phyloP scores from a whole-genome alignment of 1,140 invertebrate genomes.

The Macrobrachium rosenbergii region DNA sequence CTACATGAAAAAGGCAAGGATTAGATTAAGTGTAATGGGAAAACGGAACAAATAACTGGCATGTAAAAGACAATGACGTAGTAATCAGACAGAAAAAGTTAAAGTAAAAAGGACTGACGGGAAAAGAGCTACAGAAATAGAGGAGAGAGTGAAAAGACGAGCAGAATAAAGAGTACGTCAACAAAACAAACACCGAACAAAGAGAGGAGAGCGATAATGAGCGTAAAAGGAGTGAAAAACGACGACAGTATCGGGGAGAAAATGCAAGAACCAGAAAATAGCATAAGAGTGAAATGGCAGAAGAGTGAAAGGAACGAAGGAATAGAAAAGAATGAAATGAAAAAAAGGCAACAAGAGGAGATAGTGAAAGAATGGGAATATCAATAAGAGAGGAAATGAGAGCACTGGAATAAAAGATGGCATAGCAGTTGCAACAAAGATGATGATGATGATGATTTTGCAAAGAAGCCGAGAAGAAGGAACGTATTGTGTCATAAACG shows the following conservation, averaged over 20 bases:
- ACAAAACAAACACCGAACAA: conserved; percentile 70
- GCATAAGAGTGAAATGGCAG: background rate
- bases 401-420: background rate
- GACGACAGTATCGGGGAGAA: background rate
- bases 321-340: background rate
- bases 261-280: background rate
- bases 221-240: conserved; percentile 68
- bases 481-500: too few species aligned
- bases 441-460: too few species aligned
- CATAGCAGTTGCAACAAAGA: background rate
- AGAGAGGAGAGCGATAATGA: conserved; percentile 62
- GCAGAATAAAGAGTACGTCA: background rate
- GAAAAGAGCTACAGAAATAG: background rate
- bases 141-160: conserved; percentile 3
- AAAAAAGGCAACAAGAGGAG: background rate
- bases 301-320: background rate
- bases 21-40: background rate
- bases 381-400: background rate
- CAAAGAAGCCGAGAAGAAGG: background rate
- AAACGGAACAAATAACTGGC: conserved; percentile 4
- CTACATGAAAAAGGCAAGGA: too few species aligned
- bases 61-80: conserved; percentile 12
- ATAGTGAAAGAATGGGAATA: background rate
- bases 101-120: background rate
- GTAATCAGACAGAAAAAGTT: conserved; percentile 4